A percentile compares a stretch with the other conserved stretches of the same genome.
phyloP scores from a whole-genome alignment of 2,888 invertebrate genomes.

The Leucophenga maculata region DNA sequence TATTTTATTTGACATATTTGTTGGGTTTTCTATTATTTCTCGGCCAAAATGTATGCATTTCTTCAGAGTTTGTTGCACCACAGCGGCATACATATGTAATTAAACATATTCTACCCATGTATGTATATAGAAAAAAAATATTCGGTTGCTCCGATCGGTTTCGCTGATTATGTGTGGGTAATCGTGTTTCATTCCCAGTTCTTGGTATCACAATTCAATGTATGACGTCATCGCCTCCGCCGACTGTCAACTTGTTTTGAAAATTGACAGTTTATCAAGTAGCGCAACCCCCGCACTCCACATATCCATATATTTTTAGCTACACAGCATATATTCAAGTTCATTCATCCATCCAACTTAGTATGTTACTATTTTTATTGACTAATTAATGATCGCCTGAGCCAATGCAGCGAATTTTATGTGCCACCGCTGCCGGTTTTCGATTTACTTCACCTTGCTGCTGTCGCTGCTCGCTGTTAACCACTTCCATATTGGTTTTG shows the following conservation, averaged over 20 bases:
- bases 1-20: neutral
- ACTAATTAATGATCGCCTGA: constrained; percentile 42
- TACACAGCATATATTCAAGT: constrained; percentile 38
- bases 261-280: constrained; percentile 26
- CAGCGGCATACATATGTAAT: neutral
- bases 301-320: constrained; percentile 28
- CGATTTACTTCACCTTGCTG: neutral
- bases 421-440: neutral
- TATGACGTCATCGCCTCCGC: constrained; percentile 53
- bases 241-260: constrained; percentile 27
- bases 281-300: constrained; percentile 56
- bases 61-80: neutral
- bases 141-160: constrained; percentile 29
- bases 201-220: constrained; percentile 29
- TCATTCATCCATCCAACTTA: constrained; percentile 39
- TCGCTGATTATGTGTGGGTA: constrained; percentile 29
- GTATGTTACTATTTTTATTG: constrained; percentile 42
- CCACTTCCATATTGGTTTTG: constrained; percentile 4
- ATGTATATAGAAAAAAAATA: neutral
- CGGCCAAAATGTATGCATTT: neutral
- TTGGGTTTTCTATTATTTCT: neutral
- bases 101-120: constrained; percentile 34
- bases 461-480: neutral
- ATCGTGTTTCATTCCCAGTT: constrained; percentile 33
- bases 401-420: constrained; percentile 23